Percentiles rank a stretch among this genome's conserved stretches.
phyloP scores from a whole-genome alignment of 2,113 vertebrate genomes.

The Narcine bancroftii region DNA sequence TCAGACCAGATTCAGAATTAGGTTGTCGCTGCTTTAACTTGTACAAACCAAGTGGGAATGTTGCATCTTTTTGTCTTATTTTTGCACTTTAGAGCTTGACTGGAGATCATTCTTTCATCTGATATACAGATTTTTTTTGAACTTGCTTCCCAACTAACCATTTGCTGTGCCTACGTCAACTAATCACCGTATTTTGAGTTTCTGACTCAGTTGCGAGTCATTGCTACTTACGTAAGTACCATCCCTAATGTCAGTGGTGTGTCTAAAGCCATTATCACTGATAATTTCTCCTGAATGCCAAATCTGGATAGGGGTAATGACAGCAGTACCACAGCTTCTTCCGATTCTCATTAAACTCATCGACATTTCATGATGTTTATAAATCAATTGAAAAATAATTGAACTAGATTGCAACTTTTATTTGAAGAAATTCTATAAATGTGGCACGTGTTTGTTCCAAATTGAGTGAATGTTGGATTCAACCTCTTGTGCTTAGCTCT shows the following conservation, averaged over 20 bases:
- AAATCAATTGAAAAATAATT: background rate
- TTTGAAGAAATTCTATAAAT: background rate
- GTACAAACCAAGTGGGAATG: background rate
- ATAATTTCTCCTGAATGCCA: background rate
- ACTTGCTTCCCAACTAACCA: background rate
- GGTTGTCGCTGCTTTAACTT: background rate
- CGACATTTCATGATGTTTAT: background rate
- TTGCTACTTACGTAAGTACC: constrained; percentile 17
- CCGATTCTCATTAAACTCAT: background rate
- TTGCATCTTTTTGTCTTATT: background rate
- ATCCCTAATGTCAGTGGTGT: constrained; percentile 25
- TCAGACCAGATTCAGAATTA: background rate
- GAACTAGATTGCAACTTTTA: background rate
- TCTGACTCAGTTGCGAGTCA: background rate
- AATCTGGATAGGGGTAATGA: background rate
- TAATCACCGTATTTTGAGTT: background rate
- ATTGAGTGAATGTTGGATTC: background rate
- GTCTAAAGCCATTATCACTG: constrained; percentile 8
- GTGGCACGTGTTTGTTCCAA: background rate
- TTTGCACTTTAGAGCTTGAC: background rate
- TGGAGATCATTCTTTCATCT: background rate
- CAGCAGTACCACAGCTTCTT: background rate
- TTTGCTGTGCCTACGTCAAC: background rate
- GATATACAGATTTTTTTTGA: background rate
- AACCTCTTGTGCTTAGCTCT: background rate